Conservation (phyloP, 1,140 invertebrate species). For the Hyphantria cunea region DNA sequence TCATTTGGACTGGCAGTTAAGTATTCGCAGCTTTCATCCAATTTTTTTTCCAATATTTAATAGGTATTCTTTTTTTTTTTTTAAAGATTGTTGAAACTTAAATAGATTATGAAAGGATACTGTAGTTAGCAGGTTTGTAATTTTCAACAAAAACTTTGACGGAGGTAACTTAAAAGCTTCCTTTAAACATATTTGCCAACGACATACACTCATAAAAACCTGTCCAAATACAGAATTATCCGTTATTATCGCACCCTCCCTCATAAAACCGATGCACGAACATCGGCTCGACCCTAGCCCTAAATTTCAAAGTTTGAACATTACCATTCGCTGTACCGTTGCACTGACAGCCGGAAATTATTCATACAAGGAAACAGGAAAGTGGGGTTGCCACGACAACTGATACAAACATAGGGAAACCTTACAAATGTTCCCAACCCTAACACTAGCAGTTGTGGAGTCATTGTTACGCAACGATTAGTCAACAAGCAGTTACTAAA, state of each 20-base stretch:
- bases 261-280: not conserved
- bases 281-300: not conserved
- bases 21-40: no score
- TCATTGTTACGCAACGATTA: conserved; percentile 44
- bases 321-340: not conserved
- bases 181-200: no score
- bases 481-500: conserved; percentile 37
- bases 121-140: no score
- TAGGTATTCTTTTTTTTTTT: no score
- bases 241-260: not conserved
- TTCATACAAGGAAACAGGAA: conserved; percentile 24
- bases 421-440: conserved; percentile 32
- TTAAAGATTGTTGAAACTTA: no score
- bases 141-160: no score
- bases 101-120: no score
- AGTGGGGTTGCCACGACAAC: conserved; percentile 69
- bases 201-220: no score
- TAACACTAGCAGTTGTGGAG: conserved; percentile 15
- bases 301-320: no score
- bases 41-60: no score
- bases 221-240: not conserved
- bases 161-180: no score
- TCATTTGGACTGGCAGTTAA: no score
- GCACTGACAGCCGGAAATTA: conserved; percentile 49
- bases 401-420: conserved; percentile 66